Evolutionary conservation across 1,140 invertebrate species (phyloP).

Genomic region (Drosophila virilis): DNA sequence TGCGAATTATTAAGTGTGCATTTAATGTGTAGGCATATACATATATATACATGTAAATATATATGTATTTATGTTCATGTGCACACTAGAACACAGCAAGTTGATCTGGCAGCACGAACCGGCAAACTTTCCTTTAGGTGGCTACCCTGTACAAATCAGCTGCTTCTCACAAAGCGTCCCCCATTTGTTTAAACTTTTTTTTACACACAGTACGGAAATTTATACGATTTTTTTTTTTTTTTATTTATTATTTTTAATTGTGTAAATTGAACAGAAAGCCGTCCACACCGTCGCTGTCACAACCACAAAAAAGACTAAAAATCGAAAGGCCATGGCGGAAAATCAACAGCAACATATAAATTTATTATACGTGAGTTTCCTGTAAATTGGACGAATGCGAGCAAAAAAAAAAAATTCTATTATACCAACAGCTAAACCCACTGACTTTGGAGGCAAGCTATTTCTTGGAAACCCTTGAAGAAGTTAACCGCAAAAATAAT

Average conservation of each 20-base stretch:
- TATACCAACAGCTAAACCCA: slow-evolving; percentile 61
- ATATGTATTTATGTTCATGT: slow-evolving; percentile 13
- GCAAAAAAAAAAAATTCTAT: not conserved
- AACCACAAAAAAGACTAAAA: slow-evolving; percentile 46
- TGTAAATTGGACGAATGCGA: not conserved
- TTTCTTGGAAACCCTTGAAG: slow-evolving; percentile 62
- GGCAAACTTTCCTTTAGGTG: slow-evolving; percentile 38
- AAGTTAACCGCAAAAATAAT: slow-evolving; percentile 27
- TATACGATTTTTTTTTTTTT: no score
- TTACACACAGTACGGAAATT: not conserved
- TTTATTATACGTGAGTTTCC: slow-evolving; percentile 59
- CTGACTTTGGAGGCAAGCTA: slow-evolving; percentile 68
- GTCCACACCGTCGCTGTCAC: not conserved
- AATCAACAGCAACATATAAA: slow-evolving; percentile 22
- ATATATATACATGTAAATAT: slow-evolving; percentile 1
- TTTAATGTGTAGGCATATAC: slow-evolving; percentile 10
- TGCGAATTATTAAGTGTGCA: not conserved
- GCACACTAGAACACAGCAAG: slow-evolving; percentile 3
- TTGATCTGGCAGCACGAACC: slow-evolving; percentile 13
- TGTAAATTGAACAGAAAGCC: slow-evolving; percentile 22
- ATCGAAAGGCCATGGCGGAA: slow-evolving; percentile 56
- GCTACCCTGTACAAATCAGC: slow-evolving; percentile 59
- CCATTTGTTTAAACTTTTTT: slow-evolving; percentile 22
- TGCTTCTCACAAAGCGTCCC: slow-evolving; percentile 25
- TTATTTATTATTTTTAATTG: slow-evolving; percentile 17